Percentiles rank a stretch among this genome's conserved stretches.
These are phyloP conservation scores for Buphagus erythrorhynchus DNA, from an alignment of 2,797 vertebrate genomes.

Conservation along the genomic window DNA sequence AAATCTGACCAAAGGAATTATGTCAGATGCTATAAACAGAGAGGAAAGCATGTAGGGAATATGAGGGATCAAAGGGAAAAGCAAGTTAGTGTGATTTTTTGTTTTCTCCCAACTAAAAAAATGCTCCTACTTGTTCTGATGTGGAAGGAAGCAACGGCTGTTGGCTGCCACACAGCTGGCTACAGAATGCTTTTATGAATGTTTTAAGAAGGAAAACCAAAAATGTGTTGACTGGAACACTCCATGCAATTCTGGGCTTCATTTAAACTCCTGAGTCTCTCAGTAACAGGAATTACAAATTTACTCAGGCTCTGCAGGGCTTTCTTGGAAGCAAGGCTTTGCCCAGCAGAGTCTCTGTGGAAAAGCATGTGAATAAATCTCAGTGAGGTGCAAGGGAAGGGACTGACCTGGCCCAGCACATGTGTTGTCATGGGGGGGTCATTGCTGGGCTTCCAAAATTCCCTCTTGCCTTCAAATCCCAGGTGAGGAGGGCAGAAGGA, in stretches of 20 bases:
- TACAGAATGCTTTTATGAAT: not conserved
- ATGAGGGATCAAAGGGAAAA: conserved; percentile 36
- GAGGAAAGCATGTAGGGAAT: conserved; percentile 44
- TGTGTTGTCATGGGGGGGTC: fast-evolving
- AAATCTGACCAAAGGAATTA: conserved; percentile 68
- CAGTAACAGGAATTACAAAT: not conserved
- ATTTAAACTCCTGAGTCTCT: not conserved
- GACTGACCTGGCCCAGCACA: not conserved
- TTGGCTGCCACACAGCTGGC: not conserved
- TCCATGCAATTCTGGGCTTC: not conserved
- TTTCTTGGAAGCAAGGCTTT: not conserved
- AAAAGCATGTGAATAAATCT: fast-evolving
- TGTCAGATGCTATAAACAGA: conserved; percentile 60
- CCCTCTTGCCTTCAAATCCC: fast-evolving
- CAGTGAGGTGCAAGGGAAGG: not conserved
- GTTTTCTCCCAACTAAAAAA: conserved; percentile 19
- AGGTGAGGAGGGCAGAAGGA: not conserved
- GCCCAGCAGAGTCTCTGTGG: not conserved
- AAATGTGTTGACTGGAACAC: conserved; percentile 41
- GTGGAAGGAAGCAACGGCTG: conserved; percentile 7
- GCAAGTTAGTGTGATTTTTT: conserved; percentile 30
- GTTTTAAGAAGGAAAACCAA: conserved; percentile 26
- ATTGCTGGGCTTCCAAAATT: not conserved
- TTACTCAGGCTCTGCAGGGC: not conserved
- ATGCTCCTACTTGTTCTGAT: conserved; percentile 10